These are phyloP conservation scores for Fundulus diaphanus DNA, from an alignment of 2,797 vertebrate genomes.

Conservation along the genomic window DNA sequence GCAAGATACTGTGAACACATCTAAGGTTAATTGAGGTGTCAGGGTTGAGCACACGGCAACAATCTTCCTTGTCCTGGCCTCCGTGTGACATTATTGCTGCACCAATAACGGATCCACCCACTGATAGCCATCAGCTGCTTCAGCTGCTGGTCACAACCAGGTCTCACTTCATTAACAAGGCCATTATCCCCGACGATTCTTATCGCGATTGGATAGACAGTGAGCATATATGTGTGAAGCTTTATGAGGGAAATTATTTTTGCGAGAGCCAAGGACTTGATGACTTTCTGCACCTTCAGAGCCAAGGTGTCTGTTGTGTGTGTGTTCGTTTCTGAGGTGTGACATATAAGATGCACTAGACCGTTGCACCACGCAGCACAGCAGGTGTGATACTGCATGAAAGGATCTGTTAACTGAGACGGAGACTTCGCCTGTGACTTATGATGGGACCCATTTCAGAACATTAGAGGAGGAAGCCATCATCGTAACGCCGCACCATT, in stretches of 20 bases:
- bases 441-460: constrained; percentile 59
- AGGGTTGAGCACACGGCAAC: constrained; percentile 10
- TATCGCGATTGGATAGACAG: constrained; percentile 65
- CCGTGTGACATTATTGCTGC: constrained; percentile 70
- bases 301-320: constrained; percentile 21
- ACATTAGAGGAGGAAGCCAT: constrained; percentile 57
- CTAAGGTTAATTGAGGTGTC: constrained; percentile 20
- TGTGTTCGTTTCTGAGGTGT: constrained; percentile 29
- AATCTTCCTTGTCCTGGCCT: constrained; percentile 26
- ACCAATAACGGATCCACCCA: constrained; percentile 63
- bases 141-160: constrained; percentile 65
- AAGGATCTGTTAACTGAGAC: constrained; percentile 58
- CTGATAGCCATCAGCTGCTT: constrained; percentile 71
- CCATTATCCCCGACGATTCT: constrained; percentile 71
- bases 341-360: constrained; percentile 39
- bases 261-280: constrained; percentile 63
- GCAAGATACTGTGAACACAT: not conserved
- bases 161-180: constrained; percentile 75
- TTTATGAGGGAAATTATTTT: constrained; percentile 45
- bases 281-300: constrained; percentile 53
- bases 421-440: constrained; percentile 46
- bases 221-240: constrained; percentile 33
- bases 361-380: constrained; percentile 38
- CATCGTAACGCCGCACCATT: constrained; percentile 42
- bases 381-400: constrained; percentile 57